These are phyloP conservation scores for Taenioides sp. DNA, from an alignment of 2,797 vertebrate species.

Conservation along the genomic window DNA sequence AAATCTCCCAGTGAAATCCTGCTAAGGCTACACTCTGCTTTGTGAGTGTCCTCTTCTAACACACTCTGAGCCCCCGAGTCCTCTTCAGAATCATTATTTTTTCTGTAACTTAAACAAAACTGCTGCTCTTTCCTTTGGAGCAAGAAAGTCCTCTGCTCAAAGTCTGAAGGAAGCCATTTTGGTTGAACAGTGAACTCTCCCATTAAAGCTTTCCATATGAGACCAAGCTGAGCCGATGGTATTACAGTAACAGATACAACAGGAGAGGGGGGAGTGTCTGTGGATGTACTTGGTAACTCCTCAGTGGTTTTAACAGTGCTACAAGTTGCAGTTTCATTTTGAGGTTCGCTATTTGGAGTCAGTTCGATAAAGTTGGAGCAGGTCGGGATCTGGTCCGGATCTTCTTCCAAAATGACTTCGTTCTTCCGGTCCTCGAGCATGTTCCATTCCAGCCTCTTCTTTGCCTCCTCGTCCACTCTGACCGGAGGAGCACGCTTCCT, in stretches of 20 bases:
- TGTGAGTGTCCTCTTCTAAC: constrained; percentile 51
- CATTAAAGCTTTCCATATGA: constrained; percentile 84
- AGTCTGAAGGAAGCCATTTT: constrained; percentile 59
- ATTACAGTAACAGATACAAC: constrained; percentile 76
- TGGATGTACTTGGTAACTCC: constrained; percentile 56
- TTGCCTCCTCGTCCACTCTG: constrained; percentile 86
- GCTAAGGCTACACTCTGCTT: constrained; percentile 78
- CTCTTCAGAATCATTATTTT: constrained; percentile 48
- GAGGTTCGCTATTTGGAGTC: constrained; percentile 15
- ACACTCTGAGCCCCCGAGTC: neutral
- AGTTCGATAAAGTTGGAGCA: constrained; percentile 50
- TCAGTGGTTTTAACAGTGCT: constrained; percentile 39
- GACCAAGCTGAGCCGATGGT: constrained; percentile 59
- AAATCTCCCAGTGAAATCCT: constrained; percentile 85
- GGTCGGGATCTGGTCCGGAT: constrained; percentile 34
- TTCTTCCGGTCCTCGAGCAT: constrained; percentile 90
- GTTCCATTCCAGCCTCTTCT: constrained; percentile 88
- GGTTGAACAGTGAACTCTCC: constrained; percentile 84
- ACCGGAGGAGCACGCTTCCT: constrained; percentile 88
- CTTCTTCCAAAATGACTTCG: constrained; percentile 65
- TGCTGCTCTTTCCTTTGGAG: constrained; percentile 76
- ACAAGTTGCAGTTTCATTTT: constrained; percentile 51
- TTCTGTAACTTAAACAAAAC: constrained; percentile 78
- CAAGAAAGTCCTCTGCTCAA: constrained; percentile 72
- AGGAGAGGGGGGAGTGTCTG: constrained; percentile 47